phyloP scores from a whole-genome alignment of 2,113 vertebrate genomes.

The Elgaria multicarinata region DNA sequence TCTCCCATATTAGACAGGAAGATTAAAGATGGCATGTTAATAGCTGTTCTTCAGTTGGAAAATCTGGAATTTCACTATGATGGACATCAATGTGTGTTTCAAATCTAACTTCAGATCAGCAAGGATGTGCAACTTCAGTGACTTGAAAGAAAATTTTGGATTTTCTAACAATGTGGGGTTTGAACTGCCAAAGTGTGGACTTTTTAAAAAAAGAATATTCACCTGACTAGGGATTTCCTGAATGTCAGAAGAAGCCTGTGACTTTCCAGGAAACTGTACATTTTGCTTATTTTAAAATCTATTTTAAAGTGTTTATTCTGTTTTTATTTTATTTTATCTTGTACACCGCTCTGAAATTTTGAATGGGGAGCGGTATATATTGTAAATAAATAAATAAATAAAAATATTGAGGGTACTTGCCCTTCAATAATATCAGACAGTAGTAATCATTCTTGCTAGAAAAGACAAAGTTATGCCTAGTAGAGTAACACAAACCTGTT shows the following conservation, averaged over 20 bases:
- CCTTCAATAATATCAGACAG: background rate
- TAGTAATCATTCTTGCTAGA: background rate
- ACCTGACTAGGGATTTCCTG: background rate
- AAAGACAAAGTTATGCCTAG: background rate
- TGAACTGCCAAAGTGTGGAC: background rate
- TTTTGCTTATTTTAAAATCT: too few relatives aligned
- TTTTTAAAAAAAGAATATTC: too few relatives aligned
- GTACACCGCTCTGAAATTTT: too few relatives aligned
- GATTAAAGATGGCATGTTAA: background rate
- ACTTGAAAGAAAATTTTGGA: background rate
- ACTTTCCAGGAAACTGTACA: too few relatives aligned
- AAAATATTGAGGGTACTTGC: background rate
- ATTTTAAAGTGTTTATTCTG: too few relatives aligned
- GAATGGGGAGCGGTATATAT: too few relatives aligned
- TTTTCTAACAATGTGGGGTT: background rate
- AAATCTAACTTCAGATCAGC: background rate
- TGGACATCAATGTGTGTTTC: background rate
- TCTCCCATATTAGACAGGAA: background rate
- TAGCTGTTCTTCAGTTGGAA: background rate
- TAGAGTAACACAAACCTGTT: background rate
- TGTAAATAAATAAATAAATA: too few relatives aligned
- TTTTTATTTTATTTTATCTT: too few relatives aligned
- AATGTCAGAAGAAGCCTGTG: background rate
- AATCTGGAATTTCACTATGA: background rate
- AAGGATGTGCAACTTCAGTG: background rate